Evolutionary conservation across 2,113 vertebrate species (phyloP).

Genomic region (Tamias sibiricus): DNA sequence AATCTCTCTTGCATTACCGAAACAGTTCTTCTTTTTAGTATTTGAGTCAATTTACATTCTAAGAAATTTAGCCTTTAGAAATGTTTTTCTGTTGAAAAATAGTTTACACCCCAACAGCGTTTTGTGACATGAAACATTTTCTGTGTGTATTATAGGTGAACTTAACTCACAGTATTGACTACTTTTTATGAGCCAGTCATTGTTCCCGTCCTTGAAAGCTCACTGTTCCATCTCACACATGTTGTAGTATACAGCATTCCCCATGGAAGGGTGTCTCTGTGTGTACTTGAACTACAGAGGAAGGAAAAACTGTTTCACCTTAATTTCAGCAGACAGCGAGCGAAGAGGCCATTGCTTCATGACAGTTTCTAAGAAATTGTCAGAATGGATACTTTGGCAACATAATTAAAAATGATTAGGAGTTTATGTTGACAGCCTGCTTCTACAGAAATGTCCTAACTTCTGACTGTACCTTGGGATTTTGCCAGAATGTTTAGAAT

Average conservation of each 20-base stretch:
- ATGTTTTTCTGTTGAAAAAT: not conserved
- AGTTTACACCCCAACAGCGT: not conserved
- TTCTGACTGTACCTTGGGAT: not conserved
- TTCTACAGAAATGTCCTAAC: not conserved
- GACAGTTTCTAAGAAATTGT: not conserved
- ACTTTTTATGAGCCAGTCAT: not conserved
- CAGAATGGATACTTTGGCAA: not conserved
- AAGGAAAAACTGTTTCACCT: not conserved
- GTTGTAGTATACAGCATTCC: too few species aligned
- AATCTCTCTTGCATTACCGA: not conserved
- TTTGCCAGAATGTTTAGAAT: not conserved
- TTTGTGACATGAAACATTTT: not conserved
- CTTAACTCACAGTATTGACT: not conserved
- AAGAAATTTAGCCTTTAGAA: not conserved
- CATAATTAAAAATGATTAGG: not conserved
- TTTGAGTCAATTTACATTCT: constrained; percentile 1
- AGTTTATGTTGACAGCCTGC: not conserved
- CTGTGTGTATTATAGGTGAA: not conserved
- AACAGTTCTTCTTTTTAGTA: not conserved
- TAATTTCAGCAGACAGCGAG: not conserved
- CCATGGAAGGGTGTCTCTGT: not conserved
- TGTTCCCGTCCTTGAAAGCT: not conserved
- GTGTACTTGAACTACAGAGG: not conserved
- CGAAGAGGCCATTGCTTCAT: not conserved
- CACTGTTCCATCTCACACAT: not conserved